These are phyloP conservation scores for Troides helena DNA, from an alignment of 2,888 invertebrate species.

Conservation along the genomic window DNA sequence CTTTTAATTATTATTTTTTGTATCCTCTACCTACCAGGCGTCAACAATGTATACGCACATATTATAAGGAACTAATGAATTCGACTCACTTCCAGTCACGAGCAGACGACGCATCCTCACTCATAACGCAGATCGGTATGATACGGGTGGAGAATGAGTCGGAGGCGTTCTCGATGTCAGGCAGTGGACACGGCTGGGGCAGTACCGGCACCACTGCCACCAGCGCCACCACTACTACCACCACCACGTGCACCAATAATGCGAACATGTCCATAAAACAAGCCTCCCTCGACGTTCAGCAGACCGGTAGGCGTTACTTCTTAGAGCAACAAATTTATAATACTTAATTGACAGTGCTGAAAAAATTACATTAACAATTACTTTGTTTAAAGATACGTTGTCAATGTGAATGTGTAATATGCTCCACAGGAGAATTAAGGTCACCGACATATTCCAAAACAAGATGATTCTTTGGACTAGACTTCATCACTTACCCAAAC, in stretches of 20 bases:
- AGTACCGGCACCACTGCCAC: conserved; percentile 35
- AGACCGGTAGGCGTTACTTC: conserved; percentile 67
- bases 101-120: conserved; percentile 38
- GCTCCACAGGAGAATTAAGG: too few species aligned
- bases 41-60: conserved; percentile 2
- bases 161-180: conserved; percentile 45
- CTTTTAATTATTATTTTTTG: too few species aligned
- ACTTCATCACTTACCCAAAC: too few species aligned
- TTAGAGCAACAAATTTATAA: too few species aligned
- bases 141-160: conserved; percentile 60
- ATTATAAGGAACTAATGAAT: neutral
- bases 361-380: too few species aligned
- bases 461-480: too few species aligned
- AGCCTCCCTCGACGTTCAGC: conserved; percentile 87
- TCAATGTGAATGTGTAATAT: too few species aligned
- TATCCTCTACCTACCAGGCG: too few species aligned
- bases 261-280: conserved; percentile 68
- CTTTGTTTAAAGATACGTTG: too few species aligned
- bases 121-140: conserved; percentile 40
- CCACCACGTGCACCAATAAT: conserved; percentile 43
- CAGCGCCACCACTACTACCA: conserved; percentile 42
- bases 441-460: too few species aligned
- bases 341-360: too few species aligned
- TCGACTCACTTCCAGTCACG: conserved; percentile 28
- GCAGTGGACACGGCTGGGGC: conserved; percentile 31